A percentile compares a stretch with the other conserved stretches of the same genome.
Conservation (phyloP, 2,113 vertebrate genomes). For the Protobothrops mucrosquamatus region DNA sequence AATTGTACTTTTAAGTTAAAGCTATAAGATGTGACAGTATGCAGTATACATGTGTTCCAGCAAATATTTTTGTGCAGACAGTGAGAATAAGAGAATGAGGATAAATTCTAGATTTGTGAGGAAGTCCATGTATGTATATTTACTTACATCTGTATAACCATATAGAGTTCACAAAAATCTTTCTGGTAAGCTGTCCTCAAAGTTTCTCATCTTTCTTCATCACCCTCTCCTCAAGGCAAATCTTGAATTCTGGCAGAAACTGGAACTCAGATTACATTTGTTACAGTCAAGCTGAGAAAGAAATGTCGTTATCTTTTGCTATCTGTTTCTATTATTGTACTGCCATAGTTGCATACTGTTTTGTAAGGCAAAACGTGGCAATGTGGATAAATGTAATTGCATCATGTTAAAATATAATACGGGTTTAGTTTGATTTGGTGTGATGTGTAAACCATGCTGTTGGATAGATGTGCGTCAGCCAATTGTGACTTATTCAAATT, state of each 20-base stretch:
- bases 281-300: background rate
- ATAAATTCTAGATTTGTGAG: background rate
- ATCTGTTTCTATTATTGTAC: background rate
- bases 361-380: background rate
- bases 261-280: background rate
- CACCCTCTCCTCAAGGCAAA: background rate
- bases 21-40: background rate
- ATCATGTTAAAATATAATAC: background rate
- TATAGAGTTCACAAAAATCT: background rate
- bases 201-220: background rate
- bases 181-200: background rate
- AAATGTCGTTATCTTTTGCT: background rate
- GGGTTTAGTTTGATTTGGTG: background rate
- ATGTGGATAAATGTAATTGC: background rate
- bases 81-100: background rate
- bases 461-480: background rate
- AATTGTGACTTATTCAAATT: background rate
- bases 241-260: background rate
- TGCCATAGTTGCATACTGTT: background rate
- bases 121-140: background rate
- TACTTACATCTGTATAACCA: background rate
- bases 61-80: background rate
- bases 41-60: background rate
- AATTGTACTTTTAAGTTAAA: background rate
- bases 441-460: background rate